Conservation (phyloP, 2,888 invertebrate species). For the Nycteola revayana region DNA sequence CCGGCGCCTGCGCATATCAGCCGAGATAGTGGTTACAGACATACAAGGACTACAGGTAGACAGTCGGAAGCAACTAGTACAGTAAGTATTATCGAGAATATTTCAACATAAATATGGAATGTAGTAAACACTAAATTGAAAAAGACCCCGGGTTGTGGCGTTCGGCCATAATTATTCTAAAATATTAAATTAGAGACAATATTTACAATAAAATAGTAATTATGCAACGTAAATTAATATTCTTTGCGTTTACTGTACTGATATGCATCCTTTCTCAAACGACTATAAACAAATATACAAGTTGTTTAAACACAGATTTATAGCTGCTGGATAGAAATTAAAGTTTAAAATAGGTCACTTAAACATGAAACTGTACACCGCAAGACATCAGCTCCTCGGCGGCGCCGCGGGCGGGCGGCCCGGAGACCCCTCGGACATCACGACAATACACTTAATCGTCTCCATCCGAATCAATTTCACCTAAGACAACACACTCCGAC, state of each 20-base stretch:
- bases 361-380: constrained; percentile 73
- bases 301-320: constrained; percentile 79
- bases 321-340: constrained; percentile 76
- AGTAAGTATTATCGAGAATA: constrained; percentile 68
- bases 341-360: constrained; percentile 70
- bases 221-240: constrained; percentile 76
- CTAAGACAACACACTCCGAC: constrained; percentile 78
- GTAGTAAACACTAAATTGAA: constrained; percentile 80
- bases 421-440: constrained; percentile 77
- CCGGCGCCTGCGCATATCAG: constrained; percentile 9
- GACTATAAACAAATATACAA: constrained; percentile 77
- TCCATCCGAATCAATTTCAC: constrained; percentile 79
- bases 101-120: constrained; percentile 82
- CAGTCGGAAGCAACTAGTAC: constrained; percentile 47
- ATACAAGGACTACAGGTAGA: constrained; percentile 25
- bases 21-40: constrained; percentile 22
- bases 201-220: constrained; percentile 80
- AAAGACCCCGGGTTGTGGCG: constrained; percentile 71
- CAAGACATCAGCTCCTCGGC: constrained; percentile 56
- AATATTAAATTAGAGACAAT: constrained; percentile 76
- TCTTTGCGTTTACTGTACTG: constrained; percentile 74
- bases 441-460: constrained; percentile 71
- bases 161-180: constrained; percentile 72
- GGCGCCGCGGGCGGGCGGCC: constrained; percentile 20
- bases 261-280: constrained; percentile 72